phyloP scores from a whole-genome alignment of 23 tunicate genomes.

The Botrylloides violaceus region DNA sequence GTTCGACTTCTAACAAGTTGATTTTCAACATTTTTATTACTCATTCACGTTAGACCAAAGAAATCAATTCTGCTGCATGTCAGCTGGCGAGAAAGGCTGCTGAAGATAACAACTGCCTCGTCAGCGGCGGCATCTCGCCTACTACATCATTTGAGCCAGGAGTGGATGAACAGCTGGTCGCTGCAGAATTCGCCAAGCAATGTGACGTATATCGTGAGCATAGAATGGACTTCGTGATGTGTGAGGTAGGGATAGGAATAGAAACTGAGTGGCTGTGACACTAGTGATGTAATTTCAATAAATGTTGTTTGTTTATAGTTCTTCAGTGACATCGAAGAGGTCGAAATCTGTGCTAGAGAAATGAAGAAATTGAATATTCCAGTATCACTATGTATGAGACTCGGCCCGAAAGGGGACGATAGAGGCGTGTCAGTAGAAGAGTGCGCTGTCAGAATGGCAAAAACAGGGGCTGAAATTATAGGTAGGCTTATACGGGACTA shows the following conservation, averaged over 20 bases:
- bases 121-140: slow-evolving; percentile 66
- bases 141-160: slow-evolving; percentile 2
- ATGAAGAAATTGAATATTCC: slow-evolving; percentile 62
- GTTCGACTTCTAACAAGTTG: too few relatives aligned
- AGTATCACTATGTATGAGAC: slow-evolving; percentile 58
- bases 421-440: slow-evolving; percentile 77
- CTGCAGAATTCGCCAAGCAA: slow-evolving; percentile 41
- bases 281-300: too few relatives aligned
- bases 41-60: too few relatives aligned
- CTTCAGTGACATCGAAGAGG: slow-evolving; percentile 62
- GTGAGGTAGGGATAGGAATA: slow-evolving; percentile 32
- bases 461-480: slow-evolving; percentile 82
- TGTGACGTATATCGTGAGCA: slow-evolving; percentile 27
- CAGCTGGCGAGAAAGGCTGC: slow-evolving; percentile 65
- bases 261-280: too few relatives aligned
- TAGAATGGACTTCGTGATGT: slow-evolving; percentile 44
- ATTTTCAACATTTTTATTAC: too few relatives aligned
- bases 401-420: slow-evolving; percentile 53
- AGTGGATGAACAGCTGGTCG: slow-evolving; percentile 24
- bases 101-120: slow-evolving; percentile 46
- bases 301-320: slow-evolving; percentile 73
- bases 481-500: too few relatives aligned
- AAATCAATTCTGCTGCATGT: slow-evolving; percentile 70
- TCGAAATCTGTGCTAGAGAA: slow-evolving; percentile 62
- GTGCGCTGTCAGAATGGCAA: slow-evolving; percentile 85